A percentile compares a stretch with the other conserved stretches of the same genome.
These are phyloP conservation scores for Epizoanthus stellaris DNA, from an alignment of 92 coral and sea anemone genomes.

Conservation along the genomic window DNA sequence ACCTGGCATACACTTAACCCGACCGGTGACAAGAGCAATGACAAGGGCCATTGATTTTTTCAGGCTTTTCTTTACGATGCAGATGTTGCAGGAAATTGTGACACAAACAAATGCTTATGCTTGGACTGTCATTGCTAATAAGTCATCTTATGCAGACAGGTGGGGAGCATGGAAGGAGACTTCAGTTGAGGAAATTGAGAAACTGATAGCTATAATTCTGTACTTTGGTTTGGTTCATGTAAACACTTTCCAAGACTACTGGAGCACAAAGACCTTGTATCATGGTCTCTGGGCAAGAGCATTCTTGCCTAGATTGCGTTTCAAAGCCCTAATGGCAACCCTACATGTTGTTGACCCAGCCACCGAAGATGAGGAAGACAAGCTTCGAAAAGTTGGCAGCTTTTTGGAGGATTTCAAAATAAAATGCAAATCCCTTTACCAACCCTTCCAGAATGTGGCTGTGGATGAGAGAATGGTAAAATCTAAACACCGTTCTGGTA, in stretches of 20 bases:
- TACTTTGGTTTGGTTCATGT: conserved; percentile 70
- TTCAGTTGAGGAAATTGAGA: conserved; percentile 57
- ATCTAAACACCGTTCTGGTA: conserved; percentile 68
- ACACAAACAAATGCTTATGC: conserved; percentile 70
- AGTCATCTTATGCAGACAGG: conserved; percentile 60
- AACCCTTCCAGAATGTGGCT: conserved; percentile 64
- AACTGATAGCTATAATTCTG: conserved; percentile 60
- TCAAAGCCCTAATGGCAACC: conserved; percentile 72
- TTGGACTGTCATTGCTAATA: conserved; percentile 47
- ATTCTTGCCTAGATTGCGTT: conserved; percentile 52
- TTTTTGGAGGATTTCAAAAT: conserved; percentile 55
- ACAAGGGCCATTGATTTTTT: conserved; percentile 70
- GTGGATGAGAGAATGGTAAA: conserved; percentile 76
- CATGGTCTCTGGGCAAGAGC: conserved; percentile 72
- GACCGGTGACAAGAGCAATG: conserved; percentile 53
- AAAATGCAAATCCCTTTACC: conserved; percentile 57
- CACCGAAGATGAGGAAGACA: conserved; percentile 54
- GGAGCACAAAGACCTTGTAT: conserved; percentile 71
- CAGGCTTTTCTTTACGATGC: conserved; percentile 56
- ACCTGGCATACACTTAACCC: conserved; percentile 60
- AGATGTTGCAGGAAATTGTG: conserved; percentile 44
- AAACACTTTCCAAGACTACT: conserved; percentile 55
- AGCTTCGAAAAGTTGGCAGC: conserved; percentile 56
- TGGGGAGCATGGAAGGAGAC: conserved; percentile 72
- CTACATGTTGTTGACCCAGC: conserved; percentile 62